These are phyloP conservation scores for Nematopogon swammerdamellus DNA, from an alignment of 2,888 invertebrate genomes.

Conservation along the genomic window DNA sequence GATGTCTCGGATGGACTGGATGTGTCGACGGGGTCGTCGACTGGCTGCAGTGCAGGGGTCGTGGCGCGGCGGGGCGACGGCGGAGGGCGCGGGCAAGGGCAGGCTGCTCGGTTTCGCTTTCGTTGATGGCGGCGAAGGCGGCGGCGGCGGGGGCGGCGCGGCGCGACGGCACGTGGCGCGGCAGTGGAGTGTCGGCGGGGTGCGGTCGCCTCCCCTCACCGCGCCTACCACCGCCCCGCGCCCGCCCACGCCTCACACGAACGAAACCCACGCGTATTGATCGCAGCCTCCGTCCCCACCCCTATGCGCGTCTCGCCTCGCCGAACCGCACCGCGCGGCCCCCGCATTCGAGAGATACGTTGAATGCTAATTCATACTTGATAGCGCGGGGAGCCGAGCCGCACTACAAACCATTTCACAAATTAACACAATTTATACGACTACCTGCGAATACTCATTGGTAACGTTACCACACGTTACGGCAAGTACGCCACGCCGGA, in stretches of 20 bases:
- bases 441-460: no score
- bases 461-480: no score
- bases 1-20: conserved; percentile 21
- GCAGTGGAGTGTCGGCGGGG: no score
- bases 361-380: no score
- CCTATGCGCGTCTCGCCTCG: conserved; percentile 4
- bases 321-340: conserved; percentile 2
- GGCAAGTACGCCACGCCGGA: no score
- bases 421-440: no score
- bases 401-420: no score
- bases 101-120: conserved; percentile 14
- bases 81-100: no score
- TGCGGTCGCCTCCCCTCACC: no score
- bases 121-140: conserved; percentile 13
- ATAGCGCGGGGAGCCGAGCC: no score
- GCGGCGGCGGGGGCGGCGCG: conserved; percentile 18
- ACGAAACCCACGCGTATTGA: conserved; percentile 33
- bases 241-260: no score
- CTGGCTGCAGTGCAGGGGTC: conserved; percentile 44
- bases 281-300: conserved; percentile 37
- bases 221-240: no score
- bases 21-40: conserved; percentile 52
- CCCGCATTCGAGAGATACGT: not conserved
- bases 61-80: conserved; percentile 39
- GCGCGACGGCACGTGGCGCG: conserved; percentile 19